Percentiles rank a stretch among this genome's conserved stretches.
Conservation (phyloP, 2,797 vertebrate species). For the Arnoldichthys spilopterus region DNA sequence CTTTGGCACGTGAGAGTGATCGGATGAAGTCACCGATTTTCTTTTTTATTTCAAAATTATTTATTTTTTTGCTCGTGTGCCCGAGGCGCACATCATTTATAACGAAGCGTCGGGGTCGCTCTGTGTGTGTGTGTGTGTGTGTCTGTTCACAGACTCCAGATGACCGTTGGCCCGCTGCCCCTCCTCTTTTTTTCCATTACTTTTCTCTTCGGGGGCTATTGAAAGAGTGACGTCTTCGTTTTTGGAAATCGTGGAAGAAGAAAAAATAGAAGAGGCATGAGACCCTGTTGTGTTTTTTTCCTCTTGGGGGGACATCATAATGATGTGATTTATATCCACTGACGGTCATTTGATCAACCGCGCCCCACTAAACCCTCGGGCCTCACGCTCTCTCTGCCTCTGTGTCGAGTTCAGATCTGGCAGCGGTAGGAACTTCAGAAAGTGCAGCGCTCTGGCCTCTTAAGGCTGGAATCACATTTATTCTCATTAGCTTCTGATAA, state of each 20-base stretch:
- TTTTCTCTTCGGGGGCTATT: slow-evolving; percentile 43
- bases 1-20: slow-evolving; percentile 59
- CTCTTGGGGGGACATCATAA: slow-evolving; percentile 55
- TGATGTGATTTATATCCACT: slow-evolving; percentile 64
- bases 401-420: slow-evolving; percentile 26
- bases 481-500: slow-evolving; percentile 66
- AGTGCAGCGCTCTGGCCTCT: slow-evolving; percentile 53
- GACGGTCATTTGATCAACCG: slow-evolving; percentile 60
- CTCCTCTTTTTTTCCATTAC: slow-evolving; percentile 34
- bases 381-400: slow-evolving; percentile 26
- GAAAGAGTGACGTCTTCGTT: slow-evolving; percentile 53
- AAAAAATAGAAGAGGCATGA: slow-evolving; percentile 8
- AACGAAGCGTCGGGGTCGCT: slow-evolving; percentile 40
- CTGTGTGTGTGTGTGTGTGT: slow-evolving; percentile 24
- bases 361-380: slow-evolving; percentile 31
- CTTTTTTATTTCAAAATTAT: background rate
- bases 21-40: slow-evolving; percentile 53
- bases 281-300: slow-evolving; percentile 42
- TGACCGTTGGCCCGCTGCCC: slow-evolving; percentile 35
- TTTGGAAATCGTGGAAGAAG: slow-evolving; percentile 35
- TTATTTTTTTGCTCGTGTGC: slow-evolving; percentile 43
- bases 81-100: slow-evolving; percentile 51
- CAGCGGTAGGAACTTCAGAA: slow-evolving; percentile 39
- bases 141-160: slow-evolving; percentile 19
- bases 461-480: slow-evolving; percentile 61